These are phyloP conservation scores for Petrophora chlorosata DNA, from an alignment of 2,888 invertebrate species.

Conservation along the genomic window DNA sequence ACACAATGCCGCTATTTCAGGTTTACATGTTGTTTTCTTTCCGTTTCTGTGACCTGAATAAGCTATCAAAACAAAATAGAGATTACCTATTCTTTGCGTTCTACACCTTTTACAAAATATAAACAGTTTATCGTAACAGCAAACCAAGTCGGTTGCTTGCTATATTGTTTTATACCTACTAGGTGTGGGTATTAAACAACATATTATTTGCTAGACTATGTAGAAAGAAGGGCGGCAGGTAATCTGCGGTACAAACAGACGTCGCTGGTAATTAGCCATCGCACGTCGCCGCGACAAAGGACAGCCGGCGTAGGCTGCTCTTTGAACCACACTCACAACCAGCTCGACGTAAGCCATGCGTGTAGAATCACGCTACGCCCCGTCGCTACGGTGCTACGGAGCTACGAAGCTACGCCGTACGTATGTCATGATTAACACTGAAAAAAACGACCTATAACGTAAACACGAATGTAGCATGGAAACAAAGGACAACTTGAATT, in stretches of 20 bases:
- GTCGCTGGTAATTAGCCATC: conserved; percentile 60
- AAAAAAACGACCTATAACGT: conserved; percentile 11
- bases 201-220: conserved; percentile 46
- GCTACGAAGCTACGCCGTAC: conserved; percentile 32
- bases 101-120: too few species aligned
- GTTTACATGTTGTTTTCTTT: conserved; percentile 16
- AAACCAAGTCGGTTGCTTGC: too few species aligned
- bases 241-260: conserved; percentile 51
- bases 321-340: conserved; percentile 38
- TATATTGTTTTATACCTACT: background rate
- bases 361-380: conserved; percentile 41
- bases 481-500: too few species aligned
- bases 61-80: background rate
- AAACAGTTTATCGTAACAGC: too few species aligned
- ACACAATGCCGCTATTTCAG: conserved; percentile 2
- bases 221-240: conserved; percentile 48
- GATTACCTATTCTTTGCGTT: too few species aligned
- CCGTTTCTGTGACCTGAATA: background rate
- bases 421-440: conserved; percentile 23
- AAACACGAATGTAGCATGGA: too few species aligned
- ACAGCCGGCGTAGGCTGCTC: conserved; percentile 36
- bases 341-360: conserved; percentile 43
- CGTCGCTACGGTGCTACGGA: too few species aligned
- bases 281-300: conserved; percentile 53
- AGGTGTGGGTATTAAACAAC: too few species aligned